Evolutionary conservation across 2,888 invertebrate species (phyloP), one percentile per base, ranked within the genome.

Genomic region (Calameuta idolon): DNA sequence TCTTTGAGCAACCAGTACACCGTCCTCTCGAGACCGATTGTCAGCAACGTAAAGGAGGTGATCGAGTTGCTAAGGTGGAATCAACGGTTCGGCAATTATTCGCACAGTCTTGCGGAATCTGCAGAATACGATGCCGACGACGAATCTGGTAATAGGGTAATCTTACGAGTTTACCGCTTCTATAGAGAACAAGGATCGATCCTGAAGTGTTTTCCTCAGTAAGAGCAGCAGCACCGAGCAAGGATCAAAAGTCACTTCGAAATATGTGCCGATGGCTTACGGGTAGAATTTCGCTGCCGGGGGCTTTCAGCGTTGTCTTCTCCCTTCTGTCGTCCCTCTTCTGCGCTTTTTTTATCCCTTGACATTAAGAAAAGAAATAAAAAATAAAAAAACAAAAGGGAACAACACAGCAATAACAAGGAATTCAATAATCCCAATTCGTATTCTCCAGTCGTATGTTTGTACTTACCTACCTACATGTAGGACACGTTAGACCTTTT

Each of bases 81-180:
- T 35, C 75, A 74, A 40, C 69, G 30, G 4, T 74, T 74, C 30
- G 31, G 74, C 12, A 37, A 77, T 68, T 74, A 74, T 77, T 77
- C 69, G 9, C 69, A 34, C 69, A 74, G 74, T 74, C 31, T 69
- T 35, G 77, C 73, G 31, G 33, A 37, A 12, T 37, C 37, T 23
- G 11, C 30, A 4, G 77, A 77, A 34, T 77, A 77, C 74, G 77
- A 77, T 23, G 74, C 77, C 30, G 77, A 77, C n/a, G 77, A 77
- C 35, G 74, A 77, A 34, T 77, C 74, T 74, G 77, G 74, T 77
- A 69, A 55, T 55, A 55, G 23, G 23, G 9, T 55, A 9, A 55
- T 55, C 55, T 23, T 23, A 23, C 23, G 55, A 55, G 55, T 55
- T 55, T 55, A 23, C 2, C 55, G 2, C 23, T 55, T 23, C 23